Percentiles rank a stretch among this genome's conserved stretches.
These are phyloP conservation scores for Folsomia candida DNA, from an alignment of 2,888 invertebrate genomes.

Conservation along the genomic window DNA sequence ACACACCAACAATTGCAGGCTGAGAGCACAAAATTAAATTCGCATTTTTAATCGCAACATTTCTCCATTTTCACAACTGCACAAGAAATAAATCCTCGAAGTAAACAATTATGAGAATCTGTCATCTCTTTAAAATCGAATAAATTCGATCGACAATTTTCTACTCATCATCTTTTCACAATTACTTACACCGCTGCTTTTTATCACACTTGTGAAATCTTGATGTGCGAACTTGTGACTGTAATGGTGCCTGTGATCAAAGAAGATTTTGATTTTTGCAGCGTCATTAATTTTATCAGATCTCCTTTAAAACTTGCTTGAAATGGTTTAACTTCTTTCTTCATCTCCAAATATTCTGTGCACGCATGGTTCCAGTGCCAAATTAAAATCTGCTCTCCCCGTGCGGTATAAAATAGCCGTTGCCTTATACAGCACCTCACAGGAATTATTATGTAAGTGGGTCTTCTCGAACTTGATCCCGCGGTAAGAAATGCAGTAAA, in stretches of 20 bases:
- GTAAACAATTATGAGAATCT: neutral
- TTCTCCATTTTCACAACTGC: neutral
- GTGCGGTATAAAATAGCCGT: neutral
- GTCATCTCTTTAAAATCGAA: neutral
- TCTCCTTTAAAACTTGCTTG: neutral
- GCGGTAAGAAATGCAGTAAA: neutral
- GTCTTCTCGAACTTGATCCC: neutral
- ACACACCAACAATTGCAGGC: neutral
- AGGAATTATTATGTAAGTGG: neutral
- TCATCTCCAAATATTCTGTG: neutral
- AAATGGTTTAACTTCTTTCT: neutral
- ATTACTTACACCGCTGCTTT: neutral
- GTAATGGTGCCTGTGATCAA: neutral
- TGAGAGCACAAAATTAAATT: neutral
- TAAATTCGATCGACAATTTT: neutral
- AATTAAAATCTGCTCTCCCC: neutral
- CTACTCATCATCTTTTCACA: neutral
- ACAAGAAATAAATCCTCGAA: no score
- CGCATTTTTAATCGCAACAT: neutral
- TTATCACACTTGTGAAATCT: neutral
- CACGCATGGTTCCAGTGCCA: neutral
- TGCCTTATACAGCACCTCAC: slow-evolving; percentile 1
- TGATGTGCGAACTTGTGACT: neutral
- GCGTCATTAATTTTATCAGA: neutral
- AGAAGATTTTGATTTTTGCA: neutral